Conservation (phyloP, 2,113 vertebrate species). For the Piprites chloris region DNA sequence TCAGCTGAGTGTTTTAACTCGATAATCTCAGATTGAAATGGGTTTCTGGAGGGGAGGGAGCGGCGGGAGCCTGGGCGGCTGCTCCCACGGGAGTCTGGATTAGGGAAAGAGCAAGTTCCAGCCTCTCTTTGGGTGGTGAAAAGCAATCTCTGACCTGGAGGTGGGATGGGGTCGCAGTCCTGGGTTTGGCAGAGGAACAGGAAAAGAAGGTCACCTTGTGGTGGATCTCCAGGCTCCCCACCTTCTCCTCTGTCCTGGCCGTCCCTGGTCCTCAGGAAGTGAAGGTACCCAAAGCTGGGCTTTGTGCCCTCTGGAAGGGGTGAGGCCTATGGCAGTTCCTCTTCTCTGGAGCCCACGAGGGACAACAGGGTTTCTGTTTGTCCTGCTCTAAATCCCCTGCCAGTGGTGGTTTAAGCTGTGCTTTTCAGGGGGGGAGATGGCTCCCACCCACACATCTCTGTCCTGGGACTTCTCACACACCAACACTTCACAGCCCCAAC, state of each 20-base stretch:
- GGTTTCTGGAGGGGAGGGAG: not conserved
- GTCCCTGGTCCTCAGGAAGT: not conserved
- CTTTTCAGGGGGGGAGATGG: not conserved
- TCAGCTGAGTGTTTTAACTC: not conserved
- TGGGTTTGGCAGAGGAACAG: not conserved
- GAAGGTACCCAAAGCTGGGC: not conserved
- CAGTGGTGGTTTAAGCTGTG: not conserved
- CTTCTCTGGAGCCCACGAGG: not conserved
- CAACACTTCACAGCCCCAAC: not conserved
- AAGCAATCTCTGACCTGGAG: not conserved
- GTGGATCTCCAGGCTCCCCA: not conserved
- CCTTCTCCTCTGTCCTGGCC: not conserved
- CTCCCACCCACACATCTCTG: not conserved
- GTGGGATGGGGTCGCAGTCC: accelerated
- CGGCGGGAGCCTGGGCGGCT: accelerated
- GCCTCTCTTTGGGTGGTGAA: not conserved
- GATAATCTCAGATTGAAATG: not conserved
- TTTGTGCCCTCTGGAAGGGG: not conserved
- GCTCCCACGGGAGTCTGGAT: not conserved
- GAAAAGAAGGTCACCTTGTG: not conserved
- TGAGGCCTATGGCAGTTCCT: not conserved
- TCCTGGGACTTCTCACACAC: not conserved
- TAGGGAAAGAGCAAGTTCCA: not conserved
- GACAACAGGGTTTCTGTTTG: not conserved
- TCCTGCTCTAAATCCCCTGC: not conserved